These are phyloP conservation scores for Pipra filicauda DNA, from an alignment of 2,113 vertebrate species.

Conservation along the genomic window DNA sequence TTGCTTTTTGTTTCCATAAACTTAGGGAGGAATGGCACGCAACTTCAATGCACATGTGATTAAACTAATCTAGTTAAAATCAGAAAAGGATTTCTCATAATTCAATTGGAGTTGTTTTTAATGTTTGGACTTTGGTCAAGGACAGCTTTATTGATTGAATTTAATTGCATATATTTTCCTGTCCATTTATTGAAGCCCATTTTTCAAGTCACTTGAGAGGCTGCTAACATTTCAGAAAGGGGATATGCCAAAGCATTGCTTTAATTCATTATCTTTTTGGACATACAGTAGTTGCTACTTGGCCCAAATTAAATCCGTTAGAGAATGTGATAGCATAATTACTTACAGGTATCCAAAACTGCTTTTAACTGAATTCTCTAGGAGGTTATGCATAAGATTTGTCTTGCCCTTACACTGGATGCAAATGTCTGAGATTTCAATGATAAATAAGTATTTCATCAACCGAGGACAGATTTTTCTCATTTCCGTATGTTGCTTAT, in stretches of 20 bases:
- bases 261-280: conserved; percentile 83
- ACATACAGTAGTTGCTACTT: conserved; percentile 72
- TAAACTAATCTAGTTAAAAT: conserved; percentile 73
- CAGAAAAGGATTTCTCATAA: conserved; percentile 73
- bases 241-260: conserved; percentile 74
- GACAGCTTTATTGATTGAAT: conserved; percentile 77
- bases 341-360: conserved; percentile 73
- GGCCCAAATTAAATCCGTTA: conserved; percentile 76
- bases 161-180: conserved; percentile 80
- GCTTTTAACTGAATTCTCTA: conserved; percentile 66
- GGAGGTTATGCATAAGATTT: conserved; percentile 59
- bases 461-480: conserved; percentile 34
- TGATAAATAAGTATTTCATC: conserved; percentile 61
- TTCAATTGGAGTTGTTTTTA: conserved; percentile 73
- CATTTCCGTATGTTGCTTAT: conserved; percentile 4
- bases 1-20: conserved; percentile 41
- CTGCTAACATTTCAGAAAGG: conserved; percentile 76
- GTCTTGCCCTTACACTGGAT: conserved; percentile 54
- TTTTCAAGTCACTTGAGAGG: conserved; percentile 77
- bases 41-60: conserved; percentile 42
- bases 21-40: background rate
- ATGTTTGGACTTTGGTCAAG: conserved; percentile 75
- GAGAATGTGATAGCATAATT: conserved; percentile 78
- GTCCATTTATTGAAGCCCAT: conserved; percentile 71
- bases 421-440: conserved; percentile 57